A percentile compares a stretch with the other conserved stretches of the same genome.
Evolutionary conservation across 2,797 vertebrate genomes (phyloP).

Genomic region (Amphiprion clarkii): DNA sequence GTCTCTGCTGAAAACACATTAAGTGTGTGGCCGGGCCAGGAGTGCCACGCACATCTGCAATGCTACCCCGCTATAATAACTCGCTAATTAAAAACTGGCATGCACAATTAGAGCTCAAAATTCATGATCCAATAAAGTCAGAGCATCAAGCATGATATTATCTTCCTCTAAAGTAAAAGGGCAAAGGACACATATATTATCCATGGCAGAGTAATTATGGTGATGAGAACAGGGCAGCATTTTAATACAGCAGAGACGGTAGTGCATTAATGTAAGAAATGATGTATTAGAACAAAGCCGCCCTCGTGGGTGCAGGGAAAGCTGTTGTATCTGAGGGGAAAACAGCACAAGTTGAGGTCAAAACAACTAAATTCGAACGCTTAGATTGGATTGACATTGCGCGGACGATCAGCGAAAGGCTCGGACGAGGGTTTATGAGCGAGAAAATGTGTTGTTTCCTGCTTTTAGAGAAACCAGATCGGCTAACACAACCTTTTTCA

Average conservation of each 20-base stretch:
- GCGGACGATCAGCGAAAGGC: slow-evolving; percentile 24
- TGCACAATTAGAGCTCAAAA: slow-evolving; percentile 80
- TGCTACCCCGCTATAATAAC: slow-evolving; percentile 71
- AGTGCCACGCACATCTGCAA: slow-evolving; percentile 63
- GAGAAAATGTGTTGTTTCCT: slow-evolving; percentile 47
- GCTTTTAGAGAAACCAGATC: slow-evolving; percentile 45
- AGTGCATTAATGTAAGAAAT: slow-evolving; percentile 60
- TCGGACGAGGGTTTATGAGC: background rate
- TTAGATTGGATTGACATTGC: slow-evolving; percentile 18
- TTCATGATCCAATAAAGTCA: slow-evolving; percentile 82
- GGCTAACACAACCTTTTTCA: slow-evolving; percentile 50
- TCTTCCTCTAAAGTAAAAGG: slow-evolving; percentile 76
- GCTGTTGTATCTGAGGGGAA: too few relatives aligned
- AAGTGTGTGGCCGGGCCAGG: slow-evolving; percentile 23
- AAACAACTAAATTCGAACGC: slow-evolving; percentile 18
- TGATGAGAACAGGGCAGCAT: slow-evolving; percentile 61
- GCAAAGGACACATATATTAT: slow-evolving; percentile 82
- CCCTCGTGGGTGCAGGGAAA: background rate
- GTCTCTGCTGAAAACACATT: slow-evolving; percentile 42
- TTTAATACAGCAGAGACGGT: slow-evolving; percentile 49
- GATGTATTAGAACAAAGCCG: slow-evolving; percentile 24
- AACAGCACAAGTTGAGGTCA: background rate
- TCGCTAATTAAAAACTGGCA: slow-evolving; percentile 79
- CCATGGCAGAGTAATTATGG: slow-evolving; percentile 69
- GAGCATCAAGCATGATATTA: slow-evolving; percentile 76